phyloP scores from a whole-genome alignment of 2,888 invertebrate genomes.

The Clusia tigrina region DNA sequence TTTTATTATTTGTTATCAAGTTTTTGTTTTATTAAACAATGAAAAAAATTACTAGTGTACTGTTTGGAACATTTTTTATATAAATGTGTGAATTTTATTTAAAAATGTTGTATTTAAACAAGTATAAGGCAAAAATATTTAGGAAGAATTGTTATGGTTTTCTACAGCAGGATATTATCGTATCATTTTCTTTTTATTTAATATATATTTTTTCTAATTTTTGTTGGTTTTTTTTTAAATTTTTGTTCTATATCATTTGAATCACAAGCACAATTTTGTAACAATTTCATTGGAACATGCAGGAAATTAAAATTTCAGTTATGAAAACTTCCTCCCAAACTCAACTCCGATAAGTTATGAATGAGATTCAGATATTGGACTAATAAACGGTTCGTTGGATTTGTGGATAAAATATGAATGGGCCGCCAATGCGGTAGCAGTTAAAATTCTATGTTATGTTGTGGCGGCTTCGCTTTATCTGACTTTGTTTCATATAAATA shows the following conservation, averaged over 20 bases:
- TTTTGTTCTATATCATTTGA: background rate
- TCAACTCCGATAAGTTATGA: too few relatives aligned
- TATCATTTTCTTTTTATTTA: constrained; percentile 33
- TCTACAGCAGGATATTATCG: background rate
- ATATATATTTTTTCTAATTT: constrained; percentile 23
- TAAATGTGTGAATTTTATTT: background rate
- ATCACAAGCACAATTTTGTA: background rate
- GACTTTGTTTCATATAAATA: too few relatives aligned
- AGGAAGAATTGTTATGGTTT: constrained; percentile 36
- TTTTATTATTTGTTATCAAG: constrained; percentile 3
- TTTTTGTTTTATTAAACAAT: too few relatives aligned
- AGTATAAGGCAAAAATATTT: constrained; percentile 45
- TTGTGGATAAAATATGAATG: too few relatives aligned
- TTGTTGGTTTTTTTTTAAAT: constrained; percentile 7
- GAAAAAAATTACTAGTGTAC: background rate
- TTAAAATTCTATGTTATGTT: too few relatives aligned
- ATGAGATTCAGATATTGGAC: too few relatives aligned
- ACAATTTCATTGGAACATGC: background rate
- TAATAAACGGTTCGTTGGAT: too few relatives aligned
- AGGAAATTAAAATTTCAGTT: too few relatives aligned
- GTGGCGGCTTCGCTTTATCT: too few relatives aligned
- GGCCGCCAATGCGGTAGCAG: too few relatives aligned
- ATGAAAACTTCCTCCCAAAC: too few relatives aligned
- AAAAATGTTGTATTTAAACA: constrained; percentile 14
- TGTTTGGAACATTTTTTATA: background rate